Evolutionary conservation across 2,888 invertebrate genomes (phyloP), one percentile per base, ranked within the genome.

Genomic region (Stenchaetothrips biformis): DNA sequence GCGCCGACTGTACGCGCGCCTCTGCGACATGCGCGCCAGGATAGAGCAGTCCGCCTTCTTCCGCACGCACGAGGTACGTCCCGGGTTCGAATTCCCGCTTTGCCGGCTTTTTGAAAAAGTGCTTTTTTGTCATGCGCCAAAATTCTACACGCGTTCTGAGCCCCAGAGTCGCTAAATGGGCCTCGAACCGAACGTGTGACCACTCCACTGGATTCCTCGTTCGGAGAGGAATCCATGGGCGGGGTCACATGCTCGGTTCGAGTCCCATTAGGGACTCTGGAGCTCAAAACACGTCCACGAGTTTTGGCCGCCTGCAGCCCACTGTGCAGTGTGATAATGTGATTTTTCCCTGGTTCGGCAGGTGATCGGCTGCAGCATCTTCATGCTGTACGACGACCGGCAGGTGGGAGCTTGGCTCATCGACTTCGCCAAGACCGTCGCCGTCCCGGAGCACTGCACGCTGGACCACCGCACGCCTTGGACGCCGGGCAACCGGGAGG

Each of bases 401-500:
- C 93, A 93, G 84, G 94, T 94, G 59, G 97, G 97, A 47, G 96
- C 94, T 9, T 99, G 98, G 98, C 89, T 99, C 83, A 99, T 99
- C 82, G 99, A 99, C 86, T 99, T 99, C 86, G 98, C 97, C 79
- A 99, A 99, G 86, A 96, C 97, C 0, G 90, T 93, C 80, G 89
- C 90, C 80, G 88, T 97, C 78, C 93, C 94, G 0, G 90, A 91
- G 37, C 92, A 92, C 13, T 84, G 90, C 47, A 88, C 87, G 79
- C 90, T 98, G 21, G 92, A 92, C 83, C 99, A 99, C 86, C 90
- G 96, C 81, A 89, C 89, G 9, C 89, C 91, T 18, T 99, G 98
- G 99, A 86, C 90, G 82, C 92, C 95, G 83, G 98, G 98, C n/a
- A 99, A 98, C 87, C 95, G 95, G 85, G 98, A 99, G 87, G 98